Base-by-base conservation (phyloP, 2,113 vertebrate species). In the Anseranas semipalmata region DNA sequence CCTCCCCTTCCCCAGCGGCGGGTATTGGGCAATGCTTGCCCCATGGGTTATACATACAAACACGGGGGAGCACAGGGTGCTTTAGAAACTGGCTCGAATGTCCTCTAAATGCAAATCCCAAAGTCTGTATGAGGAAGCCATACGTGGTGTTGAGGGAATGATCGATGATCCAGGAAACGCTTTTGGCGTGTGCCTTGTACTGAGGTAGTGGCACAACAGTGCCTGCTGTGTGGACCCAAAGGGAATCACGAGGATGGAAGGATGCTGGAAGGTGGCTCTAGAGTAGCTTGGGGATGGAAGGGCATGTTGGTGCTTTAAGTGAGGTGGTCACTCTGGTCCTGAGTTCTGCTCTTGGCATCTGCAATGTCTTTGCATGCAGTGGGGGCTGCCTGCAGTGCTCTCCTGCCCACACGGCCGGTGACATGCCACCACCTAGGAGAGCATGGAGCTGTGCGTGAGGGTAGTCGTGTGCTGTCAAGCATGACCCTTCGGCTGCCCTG, bases 1-100 rank as follows among this genome's bases (percentile, higher is more conserved):
- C 1, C 4, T 93, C 79, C 60, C 24, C 16, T 53, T 84, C 60
- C 70, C 37, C 46, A 39, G 46, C 0, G 0, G 2, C 0, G 0
- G 60, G 27, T 59, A n/a, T 60, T 89, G 86, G n/a, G 79, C 60
- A 84, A 71, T 6, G 14, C 9, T 67, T 86, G 59, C 27, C 28
- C 46, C n/a, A 35, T 43, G 5, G 5, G 72, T 76, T 91, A 74
- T 60, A 72, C 75, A 52, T 6, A 72, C 83, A 84, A 86, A 75
- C 62, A 24, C 56, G 48, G 43, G 88, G 83, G 48, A 89, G 41
- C 33, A 32, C 58, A 60, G 46, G 4, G 33, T 78, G 74, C 41
- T 85, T 89, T 60, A 56, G 82, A 35, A 95, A 68, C 43, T 20
- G 52, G 10, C 18, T 84, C 72, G 77, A 75, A 75, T 60, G 65